phyloP scores from a whole-genome alignment of 1,140 invertebrate species.

The Callitettix versicolor region DNA sequence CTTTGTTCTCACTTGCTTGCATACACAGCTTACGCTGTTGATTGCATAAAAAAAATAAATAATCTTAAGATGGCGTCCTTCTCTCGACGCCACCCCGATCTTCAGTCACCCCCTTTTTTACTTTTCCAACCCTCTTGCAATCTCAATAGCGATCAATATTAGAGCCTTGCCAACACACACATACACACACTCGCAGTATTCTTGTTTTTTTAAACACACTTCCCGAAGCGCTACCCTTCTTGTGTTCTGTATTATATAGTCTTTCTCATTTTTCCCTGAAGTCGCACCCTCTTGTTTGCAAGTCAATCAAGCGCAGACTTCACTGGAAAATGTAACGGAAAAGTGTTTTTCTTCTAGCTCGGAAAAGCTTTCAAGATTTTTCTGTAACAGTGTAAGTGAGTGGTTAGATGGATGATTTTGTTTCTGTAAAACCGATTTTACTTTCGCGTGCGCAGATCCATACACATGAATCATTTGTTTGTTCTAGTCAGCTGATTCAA shows the following conservation, averaged over 20 bases:
- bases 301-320: background rate
- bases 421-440: no score
- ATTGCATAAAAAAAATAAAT: background rate
- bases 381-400: no score
- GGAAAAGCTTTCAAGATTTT: background rate
- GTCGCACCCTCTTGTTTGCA: background rate
- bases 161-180: slow-evolving; percentile 1
- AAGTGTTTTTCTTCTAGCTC: background rate
- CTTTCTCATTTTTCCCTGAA: slow-evolving; percentile 1
- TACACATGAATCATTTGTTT: no score
- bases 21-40: background rate
- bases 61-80: background rate
- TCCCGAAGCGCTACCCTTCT: background rate
- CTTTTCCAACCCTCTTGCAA: background rate
- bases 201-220: background rate
- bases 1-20: background rate
- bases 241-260: background rate
- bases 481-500: no score
- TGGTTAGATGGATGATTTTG: no score
- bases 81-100: background rate
- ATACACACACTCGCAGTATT: background rate
- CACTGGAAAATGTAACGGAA: background rate
- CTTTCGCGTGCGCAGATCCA: no score
- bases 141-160: slow-evolving; percentile 12
- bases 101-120: background rate